Base-by-base conservation (phyloP, 2,888 invertebrate genomes). In the Clanis bilineata region DNA sequence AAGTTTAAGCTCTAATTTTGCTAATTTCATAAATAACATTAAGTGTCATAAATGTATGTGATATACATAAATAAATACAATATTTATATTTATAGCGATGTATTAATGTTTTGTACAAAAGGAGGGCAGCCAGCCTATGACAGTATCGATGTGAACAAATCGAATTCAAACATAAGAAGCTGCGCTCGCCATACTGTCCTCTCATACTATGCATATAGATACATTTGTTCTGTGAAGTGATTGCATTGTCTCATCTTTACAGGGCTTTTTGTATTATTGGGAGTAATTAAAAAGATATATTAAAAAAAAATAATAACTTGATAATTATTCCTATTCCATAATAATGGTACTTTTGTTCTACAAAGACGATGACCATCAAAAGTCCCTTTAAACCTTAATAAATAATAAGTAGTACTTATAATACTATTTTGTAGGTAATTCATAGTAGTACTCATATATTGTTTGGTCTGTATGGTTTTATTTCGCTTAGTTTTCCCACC, bases 71-170 rank as follows among this genome's bases (percentile, higher is more conserved):
- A 23, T 47, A 39, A 47, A 18, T 51, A 23, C 38, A 58, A 38
- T 51, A 39, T 25, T 65, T 58, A 65, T 64, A 54, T 69, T 71
- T 76, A 71, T 77, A 77, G 76, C 67, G 66, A 65, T 71, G 62
- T 66, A 73, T 76, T 70, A 65, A 69, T 68, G 73, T 68, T 64
- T 69, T 70, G 68, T 70, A 64, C 71, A 72, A 57, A 75, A 70
- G 71, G 86, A 86, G 87, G 80, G 88, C 90, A 88, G 90, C 90
- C 90, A 90, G 90, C 89, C 90, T 90, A 77, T 79, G 82, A 78
- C 75, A 72, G 66, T 64, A 62, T 60, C 62, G 61, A 39, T 56
- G 41, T 54, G 12, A 38, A 39, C 22, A 45, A 44, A 47, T 32
- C 44, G 54, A 55, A 58, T 6, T 15, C 32, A 51, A 58, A 45